These are phyloP conservation scores for Gallirallus australis DNA, from an alignment of 2,797 vertebrate species.

Conservation along the genomic window DNA sequence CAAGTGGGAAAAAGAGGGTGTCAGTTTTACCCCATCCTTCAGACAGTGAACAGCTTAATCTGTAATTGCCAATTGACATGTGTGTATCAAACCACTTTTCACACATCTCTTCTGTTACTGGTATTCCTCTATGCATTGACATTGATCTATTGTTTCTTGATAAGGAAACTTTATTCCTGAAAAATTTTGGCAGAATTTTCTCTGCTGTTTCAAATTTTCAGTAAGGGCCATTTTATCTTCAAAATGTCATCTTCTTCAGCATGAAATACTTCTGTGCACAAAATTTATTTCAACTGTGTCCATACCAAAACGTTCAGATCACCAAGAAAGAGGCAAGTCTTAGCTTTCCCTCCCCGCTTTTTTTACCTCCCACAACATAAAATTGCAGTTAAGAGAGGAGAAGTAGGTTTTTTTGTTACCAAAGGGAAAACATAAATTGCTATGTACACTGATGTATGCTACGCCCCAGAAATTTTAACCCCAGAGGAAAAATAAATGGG, in stretches of 20 bases:
- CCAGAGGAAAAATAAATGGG: neutral
- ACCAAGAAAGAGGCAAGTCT: neutral
- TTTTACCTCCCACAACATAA: neutral
- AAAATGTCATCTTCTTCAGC: neutral
- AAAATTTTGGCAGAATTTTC: neutral
- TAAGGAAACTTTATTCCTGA: neutral
- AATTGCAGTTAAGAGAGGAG: neutral
- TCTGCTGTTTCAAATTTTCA: neutral
- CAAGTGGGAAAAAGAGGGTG: neutral
- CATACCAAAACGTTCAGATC: neutral
- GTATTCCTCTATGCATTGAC: neutral
- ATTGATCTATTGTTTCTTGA: neutral
- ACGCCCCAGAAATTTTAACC: neutral
- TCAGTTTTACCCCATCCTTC: neutral
- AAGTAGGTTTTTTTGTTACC: neutral
- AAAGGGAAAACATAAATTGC: neutral
- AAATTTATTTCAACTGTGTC: neutral
- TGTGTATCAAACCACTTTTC: neutral
- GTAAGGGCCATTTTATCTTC: neutral
- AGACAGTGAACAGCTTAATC: neutral
- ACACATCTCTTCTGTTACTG: neutral
- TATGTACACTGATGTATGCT: neutral
- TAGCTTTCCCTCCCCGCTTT: neutral
- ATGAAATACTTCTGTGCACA: neutral
- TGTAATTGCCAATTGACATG: rapidly evolving